phyloP scores from a whole-genome alignment of 2,888 invertebrate species.

The Epistrophella euchroma region DNA sequence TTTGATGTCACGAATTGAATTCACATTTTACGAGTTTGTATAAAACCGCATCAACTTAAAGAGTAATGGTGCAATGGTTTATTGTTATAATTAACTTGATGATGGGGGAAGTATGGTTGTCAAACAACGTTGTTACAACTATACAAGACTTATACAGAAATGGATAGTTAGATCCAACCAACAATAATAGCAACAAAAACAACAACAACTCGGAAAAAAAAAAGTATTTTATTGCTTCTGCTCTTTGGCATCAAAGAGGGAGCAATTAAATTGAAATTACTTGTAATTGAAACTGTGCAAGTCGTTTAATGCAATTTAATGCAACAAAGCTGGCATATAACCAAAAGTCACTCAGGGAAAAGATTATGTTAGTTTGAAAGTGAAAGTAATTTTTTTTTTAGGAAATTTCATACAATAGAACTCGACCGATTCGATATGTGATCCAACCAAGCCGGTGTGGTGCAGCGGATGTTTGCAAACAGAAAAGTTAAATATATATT shows the following conservation, averaged over 20 bases:
- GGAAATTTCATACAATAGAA: constrained; percentile 48
- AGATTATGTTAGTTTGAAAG: constrained; percentile 42
- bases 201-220: background rate
- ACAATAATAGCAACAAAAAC: background rate
- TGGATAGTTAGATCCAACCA: background rate
- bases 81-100: constrained; percentile 57
- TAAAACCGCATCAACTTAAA: background rate
- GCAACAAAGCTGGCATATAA: constrained; percentile 30
- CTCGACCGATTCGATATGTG: constrained; percentile 6
- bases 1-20: constrained; percentile 50
- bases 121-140: constrained; percentile 12
- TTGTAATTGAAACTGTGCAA: constrained; percentile 43
- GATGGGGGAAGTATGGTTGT: constrained; percentile 28
- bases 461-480: constrained; percentile 1
- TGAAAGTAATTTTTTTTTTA: constrained; percentile 52
- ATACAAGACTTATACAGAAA: background rate
- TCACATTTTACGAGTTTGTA: constrained; percentile 41
- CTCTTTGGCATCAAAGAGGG: constrained; percentile 2
- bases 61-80: constrained; percentile 29
- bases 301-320: constrained; percentile 57
- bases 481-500: background rate
- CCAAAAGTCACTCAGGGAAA: background rate
- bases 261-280: constrained; percentile 62
- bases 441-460: no score
- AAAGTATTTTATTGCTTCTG: background rate